Conservation (phyloP, 2,888 invertebrate species). For the Brachylomia viminalis region DNA sequence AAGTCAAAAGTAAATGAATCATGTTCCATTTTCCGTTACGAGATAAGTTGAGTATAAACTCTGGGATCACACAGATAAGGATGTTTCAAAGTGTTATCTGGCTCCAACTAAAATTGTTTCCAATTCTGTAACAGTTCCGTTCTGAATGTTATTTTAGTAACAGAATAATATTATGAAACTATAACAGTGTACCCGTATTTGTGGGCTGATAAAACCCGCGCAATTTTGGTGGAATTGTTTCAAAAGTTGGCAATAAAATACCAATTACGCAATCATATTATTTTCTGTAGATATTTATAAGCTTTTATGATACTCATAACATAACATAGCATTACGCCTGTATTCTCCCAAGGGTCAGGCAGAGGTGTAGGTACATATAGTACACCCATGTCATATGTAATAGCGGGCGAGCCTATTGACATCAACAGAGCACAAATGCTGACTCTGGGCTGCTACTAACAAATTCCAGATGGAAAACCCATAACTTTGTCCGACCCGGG, state of each 20-base stretch:
- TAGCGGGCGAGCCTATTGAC: not conserved
- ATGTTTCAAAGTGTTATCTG: constrained; percentile 29
- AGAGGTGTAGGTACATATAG: not conserved
- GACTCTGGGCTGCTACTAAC: not conserved
- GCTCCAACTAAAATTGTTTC: constrained; percentile 26
- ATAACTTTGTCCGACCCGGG: not conserved
- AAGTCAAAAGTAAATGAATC: constrained; percentile 6
- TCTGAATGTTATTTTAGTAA: constrained; percentile 38
- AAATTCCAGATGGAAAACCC: not conserved
- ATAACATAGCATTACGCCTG: not conserved
- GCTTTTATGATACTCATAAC: not conserved
- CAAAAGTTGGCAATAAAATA: constrained; percentile 23
- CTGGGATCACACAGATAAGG: constrained; percentile 33
- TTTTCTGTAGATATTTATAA: not conserved
- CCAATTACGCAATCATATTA: not conserved
- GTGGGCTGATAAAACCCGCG: constrained; percentile 53
- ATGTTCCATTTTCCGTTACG: constrained; percentile 15
- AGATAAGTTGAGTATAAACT: constrained; percentile 13
- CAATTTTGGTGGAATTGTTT: constrained; percentile 24
- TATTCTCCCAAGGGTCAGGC: not conserved
- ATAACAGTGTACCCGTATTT: constrained; percentile 50
- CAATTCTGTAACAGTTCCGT: constrained; percentile 19
- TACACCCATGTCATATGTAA: not conserved
- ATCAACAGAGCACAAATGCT: not conserved
- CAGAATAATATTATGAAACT: constrained; percentile 36